phyloP scores from a whole-genome alignment of 2,888 invertebrate species.

The Eutolmus rufibarbis region DNA sequence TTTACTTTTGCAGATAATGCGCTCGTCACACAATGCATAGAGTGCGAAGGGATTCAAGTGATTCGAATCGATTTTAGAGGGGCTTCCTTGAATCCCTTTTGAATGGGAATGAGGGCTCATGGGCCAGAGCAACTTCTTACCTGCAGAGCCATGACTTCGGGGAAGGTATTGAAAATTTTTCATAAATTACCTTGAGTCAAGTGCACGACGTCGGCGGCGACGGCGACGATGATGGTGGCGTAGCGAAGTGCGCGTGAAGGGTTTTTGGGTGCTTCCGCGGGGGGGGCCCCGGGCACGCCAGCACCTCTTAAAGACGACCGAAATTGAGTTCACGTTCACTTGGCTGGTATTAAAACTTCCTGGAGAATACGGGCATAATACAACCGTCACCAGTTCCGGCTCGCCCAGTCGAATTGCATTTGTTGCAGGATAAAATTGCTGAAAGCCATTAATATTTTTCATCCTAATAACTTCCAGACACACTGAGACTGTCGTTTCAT shows the following conservation, averaged over 20 bases:
- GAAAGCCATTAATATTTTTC: slow-evolving; percentile 18
- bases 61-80: neutral
- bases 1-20: neutral
- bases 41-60: neutral
- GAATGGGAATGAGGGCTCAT: neutral
- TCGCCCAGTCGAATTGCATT: slow-evolving; percentile 3
- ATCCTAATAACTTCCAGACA: slow-evolving; percentile 20
- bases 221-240: neutral
- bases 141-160: neutral
- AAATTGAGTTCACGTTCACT: neutral
- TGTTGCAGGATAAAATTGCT: neutral
- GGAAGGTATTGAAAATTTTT: neutral
- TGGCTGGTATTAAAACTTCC: neutral
- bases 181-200: neutral
- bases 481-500: slow-evolving; percentile 11
- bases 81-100: neutral
- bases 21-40: neutral
- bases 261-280: neutral
- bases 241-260: neutral
- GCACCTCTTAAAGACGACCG: neutral
- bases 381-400: neutral
- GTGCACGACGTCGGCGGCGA: neutral
- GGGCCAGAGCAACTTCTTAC: neutral
- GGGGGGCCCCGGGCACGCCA: neutral
- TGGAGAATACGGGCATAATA: neutral